Evolutionary conservation across 2,797 vertebrate genomes (phyloP).

Genomic region (Poecilia wingei): DNA sequence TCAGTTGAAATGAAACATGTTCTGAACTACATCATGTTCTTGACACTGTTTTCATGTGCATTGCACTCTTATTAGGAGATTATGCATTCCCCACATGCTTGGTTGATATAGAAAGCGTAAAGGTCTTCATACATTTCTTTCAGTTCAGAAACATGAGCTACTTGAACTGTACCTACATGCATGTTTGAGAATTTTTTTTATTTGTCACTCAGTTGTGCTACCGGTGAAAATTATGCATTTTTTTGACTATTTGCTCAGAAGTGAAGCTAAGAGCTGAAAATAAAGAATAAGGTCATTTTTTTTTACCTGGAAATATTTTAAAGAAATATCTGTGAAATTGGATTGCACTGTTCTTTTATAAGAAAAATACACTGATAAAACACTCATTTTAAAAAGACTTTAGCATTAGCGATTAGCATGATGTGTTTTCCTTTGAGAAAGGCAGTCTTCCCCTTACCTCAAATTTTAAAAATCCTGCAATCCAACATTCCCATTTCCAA

Average conservation of each 20-base stretch:
- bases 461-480: not conserved
- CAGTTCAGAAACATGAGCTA: not conserved
- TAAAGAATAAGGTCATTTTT: not conserved
- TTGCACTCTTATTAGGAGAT: not conserved
- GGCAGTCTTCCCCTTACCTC: not conserved
- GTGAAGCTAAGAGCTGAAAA: not conserved
- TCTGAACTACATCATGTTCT: not conserved
- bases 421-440: not conserved
- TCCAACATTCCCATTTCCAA: not conserved
- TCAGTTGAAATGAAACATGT: constrained; percentile 30
- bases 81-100: not conserved
- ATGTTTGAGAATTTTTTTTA: not conserved
- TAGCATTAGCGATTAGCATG: not conserved
- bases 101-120: not conserved
- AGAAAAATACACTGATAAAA: not conserved
- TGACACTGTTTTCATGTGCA: not conserved
- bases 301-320: not conserved
- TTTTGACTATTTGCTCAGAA: not conserved
- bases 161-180: not conserved
- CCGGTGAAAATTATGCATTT: not conserved
- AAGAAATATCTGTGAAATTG: not conserved
- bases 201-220: not conserved
- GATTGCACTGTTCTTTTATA: not conserved
- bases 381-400: not conserved
- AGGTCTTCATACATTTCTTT: not conserved